Evolutionary conservation across 2,113 vertebrate species (phyloP).

Genomic region (Nycticorax nycticorax): DNA sequence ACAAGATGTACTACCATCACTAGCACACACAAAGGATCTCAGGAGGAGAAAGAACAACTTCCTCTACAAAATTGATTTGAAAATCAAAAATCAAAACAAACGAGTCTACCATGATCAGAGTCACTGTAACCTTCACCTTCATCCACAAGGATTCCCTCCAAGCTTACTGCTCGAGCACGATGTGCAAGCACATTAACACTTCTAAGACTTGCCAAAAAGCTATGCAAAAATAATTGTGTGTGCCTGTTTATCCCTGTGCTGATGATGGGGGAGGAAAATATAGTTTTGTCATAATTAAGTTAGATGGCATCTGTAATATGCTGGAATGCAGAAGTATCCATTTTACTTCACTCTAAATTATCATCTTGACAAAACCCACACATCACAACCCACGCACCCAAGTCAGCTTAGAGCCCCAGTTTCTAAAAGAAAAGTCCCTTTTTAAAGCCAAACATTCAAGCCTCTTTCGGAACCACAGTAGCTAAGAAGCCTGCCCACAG

Average conservation of each 20-base stretch:
- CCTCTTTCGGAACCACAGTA: neutral
- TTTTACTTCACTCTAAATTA: neutral
- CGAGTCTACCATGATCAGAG: neutral
- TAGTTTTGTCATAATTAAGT: constrained; percentile 10
- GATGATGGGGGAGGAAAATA: neutral
- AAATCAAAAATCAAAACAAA: neutral
- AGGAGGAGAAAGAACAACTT: neutral
- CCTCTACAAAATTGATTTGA: neutral
- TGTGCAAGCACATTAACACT: neutral
- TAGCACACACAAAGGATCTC: neutral
- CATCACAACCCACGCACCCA: neutral
- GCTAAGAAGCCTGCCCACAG: neutral
- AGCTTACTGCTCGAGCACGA: neutral
- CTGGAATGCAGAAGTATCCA: neutral
- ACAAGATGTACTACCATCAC: neutral
- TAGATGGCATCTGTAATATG: neutral
- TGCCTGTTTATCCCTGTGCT: neutral
- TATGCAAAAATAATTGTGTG: neutral
- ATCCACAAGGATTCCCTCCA: neutral
- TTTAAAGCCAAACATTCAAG: neutral
- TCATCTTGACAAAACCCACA: constrained; percentile 20
- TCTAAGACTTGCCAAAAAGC: neutral
- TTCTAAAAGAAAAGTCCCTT: neutral
- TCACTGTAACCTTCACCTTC: neutral
- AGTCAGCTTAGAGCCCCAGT: neutral